Percentiles rank a stretch among this genome's conserved stretches.
Evolutionary conservation across 2,797 vertebrate species (phyloP).

Genomic region (Sorex maritimensis): DNA sequence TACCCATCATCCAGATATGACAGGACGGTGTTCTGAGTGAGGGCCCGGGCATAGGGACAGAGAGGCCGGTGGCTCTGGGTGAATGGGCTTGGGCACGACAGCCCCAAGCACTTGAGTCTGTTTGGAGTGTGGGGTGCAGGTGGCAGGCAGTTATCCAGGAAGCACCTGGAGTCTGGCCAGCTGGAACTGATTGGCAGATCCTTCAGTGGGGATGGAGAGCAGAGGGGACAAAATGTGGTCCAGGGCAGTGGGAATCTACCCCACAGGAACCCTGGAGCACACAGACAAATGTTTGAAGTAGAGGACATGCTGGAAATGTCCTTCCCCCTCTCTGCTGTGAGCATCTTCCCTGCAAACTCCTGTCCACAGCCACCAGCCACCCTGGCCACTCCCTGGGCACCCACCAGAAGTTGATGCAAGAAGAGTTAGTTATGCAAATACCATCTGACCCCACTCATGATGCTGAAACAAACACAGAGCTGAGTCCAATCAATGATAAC

Average conservation of each 20-base stretch:
- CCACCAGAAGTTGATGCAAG: neutral
- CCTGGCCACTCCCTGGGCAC: neutral
- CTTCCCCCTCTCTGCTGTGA: neutral
- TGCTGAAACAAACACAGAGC: neutral
- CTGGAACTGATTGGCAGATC: neutral
- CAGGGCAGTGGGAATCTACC: too few species aligned
- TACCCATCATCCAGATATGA: neutral
- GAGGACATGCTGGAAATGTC: accelerated
- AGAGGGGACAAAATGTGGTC: too few species aligned
- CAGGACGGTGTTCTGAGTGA: neutral
- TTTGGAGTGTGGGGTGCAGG: neutral
- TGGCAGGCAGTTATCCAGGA: too few species aligned
- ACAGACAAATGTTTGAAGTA: neutral
- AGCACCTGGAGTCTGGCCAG: neutral
- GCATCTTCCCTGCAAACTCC: too few species aligned
- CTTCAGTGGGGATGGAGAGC: too few species aligned
- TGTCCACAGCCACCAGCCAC: too few species aligned
- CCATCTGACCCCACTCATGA: neutral
- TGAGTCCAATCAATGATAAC: neutral
- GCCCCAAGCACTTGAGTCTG: too few species aligned
- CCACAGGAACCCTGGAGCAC: too few species aligned
- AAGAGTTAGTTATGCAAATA: neutral
- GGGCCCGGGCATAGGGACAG: neutral
- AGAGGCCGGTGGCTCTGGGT: neutral
- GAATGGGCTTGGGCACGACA: neutral